Percentiles rank a stretch among this genome's conserved stretches.
Conservation (phyloP, 2,888 invertebrate species). For the Cosmorhoe ocellata region DNA sequence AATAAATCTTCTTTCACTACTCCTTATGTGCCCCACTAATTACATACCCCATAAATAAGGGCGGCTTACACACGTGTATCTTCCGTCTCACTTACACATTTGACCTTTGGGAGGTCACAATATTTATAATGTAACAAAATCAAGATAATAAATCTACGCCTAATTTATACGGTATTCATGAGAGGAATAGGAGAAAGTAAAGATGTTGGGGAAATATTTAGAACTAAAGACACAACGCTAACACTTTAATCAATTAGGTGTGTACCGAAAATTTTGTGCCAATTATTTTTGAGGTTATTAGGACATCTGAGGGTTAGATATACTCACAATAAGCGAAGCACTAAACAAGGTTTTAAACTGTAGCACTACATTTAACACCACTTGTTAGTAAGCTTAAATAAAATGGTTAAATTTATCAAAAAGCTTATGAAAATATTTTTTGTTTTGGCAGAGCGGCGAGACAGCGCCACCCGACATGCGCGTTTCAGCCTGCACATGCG, state of each 20-base stretch:
- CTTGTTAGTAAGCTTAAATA: slow-evolving; percentile 2
- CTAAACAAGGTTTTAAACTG: slow-evolving; percentile 1
- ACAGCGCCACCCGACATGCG: slow-evolving; percentile 58
- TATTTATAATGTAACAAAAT: slow-evolving; percentile 12
- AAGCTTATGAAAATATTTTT: slow-evolving; percentile 43
- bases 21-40: slow-evolving; percentile 15
- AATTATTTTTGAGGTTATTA: slow-evolving; percentile 27
- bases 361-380: slow-evolving; percentile 29
- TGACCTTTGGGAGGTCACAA: slow-evolving; percentile 32
- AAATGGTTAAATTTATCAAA: slow-evolving; percentile 7
- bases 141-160: not conserved
- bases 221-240: not conserved
- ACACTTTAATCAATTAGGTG: slow-evolving; percentile 5
- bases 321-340: slow-evolving; percentile 36
- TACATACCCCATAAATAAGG: slow-evolving; percentile 23
- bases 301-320: not conserved
- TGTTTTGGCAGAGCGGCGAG: slow-evolving; percentile 56
- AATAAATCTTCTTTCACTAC: slow-evolving; percentile 7
- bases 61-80: slow-evolving; percentile 27
- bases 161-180: not conserved
- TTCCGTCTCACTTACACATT: slow-evolving; percentile 13
- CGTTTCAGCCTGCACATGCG: slow-evolving; percentile 60
- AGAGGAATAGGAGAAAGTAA: not conserved
- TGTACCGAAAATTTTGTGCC: not conserved
- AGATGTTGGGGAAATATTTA: not conserved